Percentiles rank a stretch among this genome's conserved stretches.
Evolutionary conservation across 2,888 invertebrate species (phyloP).

Genomic region (Hypercompe scribonia): DNA sequence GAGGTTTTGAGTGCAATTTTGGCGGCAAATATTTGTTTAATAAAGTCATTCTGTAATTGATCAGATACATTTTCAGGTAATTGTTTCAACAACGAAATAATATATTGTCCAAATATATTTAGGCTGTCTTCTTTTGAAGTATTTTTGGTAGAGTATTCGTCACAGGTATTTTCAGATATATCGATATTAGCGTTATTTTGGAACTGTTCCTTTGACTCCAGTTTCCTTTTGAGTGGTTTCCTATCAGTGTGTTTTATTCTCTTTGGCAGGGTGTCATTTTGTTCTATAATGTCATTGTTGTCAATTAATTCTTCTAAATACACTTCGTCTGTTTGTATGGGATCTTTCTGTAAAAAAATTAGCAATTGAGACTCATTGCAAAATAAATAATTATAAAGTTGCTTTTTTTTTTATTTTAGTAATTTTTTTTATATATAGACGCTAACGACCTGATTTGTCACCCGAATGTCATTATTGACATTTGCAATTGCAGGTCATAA

Average conservation of each 20-base stretch:
- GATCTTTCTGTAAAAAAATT: slow-evolving; percentile 32
- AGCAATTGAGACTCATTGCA: too few relatives aligned
- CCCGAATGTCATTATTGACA: too few relatives aligned
- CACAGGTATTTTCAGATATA: neutral
- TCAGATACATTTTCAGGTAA: slow-evolving; percentile 56
- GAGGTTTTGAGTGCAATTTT: slow-evolving; percentile 28
- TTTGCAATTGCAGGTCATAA: too few relatives aligned
- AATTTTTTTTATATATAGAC: too few relatives aligned
- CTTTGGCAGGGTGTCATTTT: neutral
- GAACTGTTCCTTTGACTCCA: slow-evolving; percentile 15
- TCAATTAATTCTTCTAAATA: slow-evolving; percentile 30
- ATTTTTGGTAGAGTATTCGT: neutral
- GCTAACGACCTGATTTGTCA: too few relatives aligned
- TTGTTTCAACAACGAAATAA: slow-evolving; percentile 58
- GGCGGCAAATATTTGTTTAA: slow-evolving; percentile 45
- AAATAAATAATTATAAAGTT: too few relatives aligned
- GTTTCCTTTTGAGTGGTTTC: neutral
- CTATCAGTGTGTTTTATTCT: slow-evolving; percentile 1
- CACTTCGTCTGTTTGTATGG: slow-evolving; percentile 32
- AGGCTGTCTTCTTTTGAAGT: slow-evolving; percentile 34
- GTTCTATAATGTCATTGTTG: slow-evolving; percentile 1
- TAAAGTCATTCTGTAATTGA: slow-evolving; percentile 59
- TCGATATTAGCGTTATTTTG: neutral
- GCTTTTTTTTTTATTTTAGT: too few relatives aligned
- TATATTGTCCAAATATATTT: slow-evolving; percentile 60